Conservation (phyloP, 2,113 vertebrate species). For the Dolichallabes microphthalmus region DNA sequence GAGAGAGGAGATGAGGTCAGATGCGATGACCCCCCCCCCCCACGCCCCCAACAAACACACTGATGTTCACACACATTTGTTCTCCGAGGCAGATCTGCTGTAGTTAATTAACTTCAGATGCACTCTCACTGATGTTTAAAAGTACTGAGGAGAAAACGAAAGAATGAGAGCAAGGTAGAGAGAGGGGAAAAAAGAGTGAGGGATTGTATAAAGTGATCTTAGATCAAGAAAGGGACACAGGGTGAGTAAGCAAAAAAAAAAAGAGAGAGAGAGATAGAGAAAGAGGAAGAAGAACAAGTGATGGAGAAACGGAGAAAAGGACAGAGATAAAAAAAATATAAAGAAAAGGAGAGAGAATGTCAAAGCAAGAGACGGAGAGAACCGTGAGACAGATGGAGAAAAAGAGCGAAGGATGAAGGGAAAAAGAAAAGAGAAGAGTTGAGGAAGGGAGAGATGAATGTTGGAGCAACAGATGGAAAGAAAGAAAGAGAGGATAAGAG, state of each 20-base stretch:
- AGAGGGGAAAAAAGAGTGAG: background rate
- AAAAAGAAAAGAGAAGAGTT: background rate
- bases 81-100: constrained; percentile 19
- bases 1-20: background rate
- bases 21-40: background rate
- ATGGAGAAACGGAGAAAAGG: background rate
- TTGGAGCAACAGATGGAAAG: background rate
- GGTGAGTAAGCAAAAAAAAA: background rate
- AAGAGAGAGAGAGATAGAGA: background rate
- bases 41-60: constrained; percentile 48
- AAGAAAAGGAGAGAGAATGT: background rate
- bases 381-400: background rate
- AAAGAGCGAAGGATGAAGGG: background rate
- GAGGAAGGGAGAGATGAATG: background rate
- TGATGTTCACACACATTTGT: background rate
- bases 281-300: background rate
- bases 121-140: constrained; percentile 28
- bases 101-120: constrained; percentile 42
- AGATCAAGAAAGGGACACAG: background rate
- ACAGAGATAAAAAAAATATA: too few species aligned
- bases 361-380: background rate
- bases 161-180: background rate
- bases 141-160: background rate
- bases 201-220: background rate
- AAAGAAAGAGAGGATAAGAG: background rate